Evolutionary conservation across 1,140 invertebrate species (phyloP).

Genomic region (Melipona quadrifasciata): DNA sequence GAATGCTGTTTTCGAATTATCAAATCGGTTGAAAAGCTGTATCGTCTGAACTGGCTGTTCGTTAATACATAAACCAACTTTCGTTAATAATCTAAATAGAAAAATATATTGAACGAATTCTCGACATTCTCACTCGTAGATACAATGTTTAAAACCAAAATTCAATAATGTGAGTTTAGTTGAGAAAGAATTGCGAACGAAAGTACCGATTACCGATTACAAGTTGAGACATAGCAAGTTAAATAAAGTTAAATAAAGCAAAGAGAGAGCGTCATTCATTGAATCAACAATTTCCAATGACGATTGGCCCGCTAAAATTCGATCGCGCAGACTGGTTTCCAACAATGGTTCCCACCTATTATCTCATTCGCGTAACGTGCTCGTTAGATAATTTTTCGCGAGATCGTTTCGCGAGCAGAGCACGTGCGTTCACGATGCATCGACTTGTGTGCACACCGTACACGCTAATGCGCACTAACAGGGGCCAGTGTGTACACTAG

Average conservation of each 20-base stretch:
- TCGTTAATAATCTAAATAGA: too few relatives aligned
- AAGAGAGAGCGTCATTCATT: neutral
- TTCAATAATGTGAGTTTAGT: neutral
- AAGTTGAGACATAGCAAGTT: too few relatives aligned
- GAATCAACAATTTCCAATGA: neutral
- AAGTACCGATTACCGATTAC: too few relatives aligned
- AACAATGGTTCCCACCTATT: neutral
- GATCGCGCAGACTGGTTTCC: neutral
- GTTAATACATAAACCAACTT: too few relatives aligned
- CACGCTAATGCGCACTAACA: conserved; percentile 48
- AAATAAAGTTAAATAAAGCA: neutral
- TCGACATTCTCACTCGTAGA: too few relatives aligned
- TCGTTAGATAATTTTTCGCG: conserved; percentile 30
- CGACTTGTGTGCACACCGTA: conserved; percentile 14
- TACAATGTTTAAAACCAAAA: neutral
- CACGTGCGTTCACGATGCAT: conserved; percentile 37
- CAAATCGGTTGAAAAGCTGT: too few relatives aligned
- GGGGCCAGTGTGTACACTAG: conserved; percentile 46
- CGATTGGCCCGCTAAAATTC: neutral
- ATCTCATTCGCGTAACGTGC: neutral
- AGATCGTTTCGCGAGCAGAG: conserved; percentile 34
- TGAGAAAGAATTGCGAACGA: neutral
- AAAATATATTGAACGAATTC: too few relatives aligned
- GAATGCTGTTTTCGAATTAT: too few relatives aligned
- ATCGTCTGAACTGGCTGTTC: too few relatives aligned